Conservation (phyloP, 2,797 vertebrate species). For the Bovichtus diacanthus region DNA sequence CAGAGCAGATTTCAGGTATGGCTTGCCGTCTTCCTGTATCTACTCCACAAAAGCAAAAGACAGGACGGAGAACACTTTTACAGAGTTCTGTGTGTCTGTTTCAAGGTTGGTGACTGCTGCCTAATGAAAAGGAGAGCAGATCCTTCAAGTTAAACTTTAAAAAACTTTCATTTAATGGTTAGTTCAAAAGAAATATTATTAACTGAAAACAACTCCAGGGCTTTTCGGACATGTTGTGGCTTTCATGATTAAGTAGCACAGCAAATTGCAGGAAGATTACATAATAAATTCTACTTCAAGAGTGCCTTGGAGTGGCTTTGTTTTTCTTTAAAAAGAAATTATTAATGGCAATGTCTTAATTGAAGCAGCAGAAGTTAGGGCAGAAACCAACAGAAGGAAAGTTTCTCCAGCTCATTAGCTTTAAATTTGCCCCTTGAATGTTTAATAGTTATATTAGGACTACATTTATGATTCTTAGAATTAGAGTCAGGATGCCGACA, state of each 20-base stretch:
- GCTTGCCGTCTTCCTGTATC: not conserved
- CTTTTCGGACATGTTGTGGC: slow-evolving; percentile 14
- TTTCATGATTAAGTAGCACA: slow-evolving; percentile 28
- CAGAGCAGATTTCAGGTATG: not conserved
- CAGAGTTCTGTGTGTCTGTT: not conserved
- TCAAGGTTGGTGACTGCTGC: slow-evolving; percentile 20
- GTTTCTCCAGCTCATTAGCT: slow-evolving; percentile 12
- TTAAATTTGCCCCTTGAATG: slow-evolving; percentile 14
- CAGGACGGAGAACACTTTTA: not conserved
- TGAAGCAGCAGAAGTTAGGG: slow-evolving; percentile 5
- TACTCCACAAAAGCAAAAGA: not conserved
- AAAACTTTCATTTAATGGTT: slow-evolving; percentile 22
- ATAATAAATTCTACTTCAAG: slow-evolving; percentile 23
- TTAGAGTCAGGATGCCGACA: not conserved
- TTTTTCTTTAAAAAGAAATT: slow-evolving; percentile 7
- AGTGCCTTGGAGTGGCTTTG: not conserved
- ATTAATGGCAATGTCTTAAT: slow-evolving; percentile 15
- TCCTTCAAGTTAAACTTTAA: slow-evolving; percentile 15
- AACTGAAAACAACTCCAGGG: slow-evolving; percentile 2
- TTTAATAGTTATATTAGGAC: not conserved
- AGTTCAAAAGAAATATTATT: slow-evolving; percentile 21
- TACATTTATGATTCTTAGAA: not conserved
- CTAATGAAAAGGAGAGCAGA: slow-evolving; percentile 26
- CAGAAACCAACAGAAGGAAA: slow-evolving; percentile 3
- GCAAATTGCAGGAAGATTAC: slow-evolving; percentile 7